Evolutionary conservation across 2,797 vertebrate genomes (phyloP).

Genomic region (Garrulus glandarius): DNA sequence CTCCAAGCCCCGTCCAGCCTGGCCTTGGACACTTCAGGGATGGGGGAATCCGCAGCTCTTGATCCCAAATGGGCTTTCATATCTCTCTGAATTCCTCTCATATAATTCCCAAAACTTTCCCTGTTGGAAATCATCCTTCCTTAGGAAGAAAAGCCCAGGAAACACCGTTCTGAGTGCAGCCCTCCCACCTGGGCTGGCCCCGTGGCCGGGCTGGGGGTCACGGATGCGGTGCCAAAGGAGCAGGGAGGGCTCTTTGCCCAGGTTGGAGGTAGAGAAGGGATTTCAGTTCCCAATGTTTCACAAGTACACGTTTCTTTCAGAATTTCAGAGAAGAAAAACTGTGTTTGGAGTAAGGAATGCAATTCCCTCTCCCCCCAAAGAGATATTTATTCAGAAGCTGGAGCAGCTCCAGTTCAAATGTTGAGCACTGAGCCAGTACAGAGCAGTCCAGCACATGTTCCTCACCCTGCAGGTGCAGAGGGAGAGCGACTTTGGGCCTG

Average conservation of each 20-base stretch:
- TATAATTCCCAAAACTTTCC: neutral
- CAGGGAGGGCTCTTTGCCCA: neutral
- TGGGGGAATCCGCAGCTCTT: neutral
- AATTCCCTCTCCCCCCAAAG: slow-evolving; percentile 56
- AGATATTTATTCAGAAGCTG: slow-evolving; percentile 58
- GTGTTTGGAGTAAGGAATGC: slow-evolving; percentile 33
- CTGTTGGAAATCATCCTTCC: neutral
- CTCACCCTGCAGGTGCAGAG: slow-evolving; percentile 40
- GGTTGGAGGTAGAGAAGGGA: neutral
- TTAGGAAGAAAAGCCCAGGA: neutral
- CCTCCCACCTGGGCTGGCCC: neutral
- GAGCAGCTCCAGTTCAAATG: slow-evolving; percentile 32
- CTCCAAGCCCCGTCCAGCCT: fast-evolving
- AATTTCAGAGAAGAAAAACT: slow-evolving; percentile 46
- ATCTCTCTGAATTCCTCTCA: neutral
- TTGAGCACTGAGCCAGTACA: slow-evolving; percentile 12
- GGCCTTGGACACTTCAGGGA: fast-evolving
- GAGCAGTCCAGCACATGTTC: slow-evolving; percentile 10
- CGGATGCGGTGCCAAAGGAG: neutral
- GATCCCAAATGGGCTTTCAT: neutral
- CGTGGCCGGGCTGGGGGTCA: neutral
- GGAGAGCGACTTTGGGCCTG: slow-evolving; percentile 11
- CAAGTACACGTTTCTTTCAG: neutral
- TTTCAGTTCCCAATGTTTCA: slow-evolving; percentile 6
- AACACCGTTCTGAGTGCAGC: neutral